A percentile compares a stretch with the other conserved stretches of the same genome.
Conservation (phyloP, 2,113 vertebrate species). For the Myotis yumanensis region DNA sequence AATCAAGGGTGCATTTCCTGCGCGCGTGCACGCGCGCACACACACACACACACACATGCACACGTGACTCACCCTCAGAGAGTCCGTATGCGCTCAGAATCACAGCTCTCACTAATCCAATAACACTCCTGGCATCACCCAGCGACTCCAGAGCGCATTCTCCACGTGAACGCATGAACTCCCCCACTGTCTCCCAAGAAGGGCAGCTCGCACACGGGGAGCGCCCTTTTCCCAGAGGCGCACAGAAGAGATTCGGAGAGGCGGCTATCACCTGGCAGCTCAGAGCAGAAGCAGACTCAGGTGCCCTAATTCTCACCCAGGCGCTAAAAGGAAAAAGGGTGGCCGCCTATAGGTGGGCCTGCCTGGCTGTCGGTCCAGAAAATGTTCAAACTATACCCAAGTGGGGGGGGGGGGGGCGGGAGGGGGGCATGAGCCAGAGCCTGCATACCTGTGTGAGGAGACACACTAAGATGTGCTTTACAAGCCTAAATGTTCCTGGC, state of each 20-base stretch:
- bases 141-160: neutral
- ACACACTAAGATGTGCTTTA: neutral
- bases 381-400: neutral
- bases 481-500: neutral
- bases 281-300: neutral
- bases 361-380: neutral
- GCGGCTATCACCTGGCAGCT: neutral
- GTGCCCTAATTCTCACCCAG: neutral
- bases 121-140: neutral
- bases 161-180: neutral
- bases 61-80: neutral
- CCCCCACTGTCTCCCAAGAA: neutral
- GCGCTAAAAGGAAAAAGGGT: neutral
- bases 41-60: neutral
- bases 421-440: neutral
- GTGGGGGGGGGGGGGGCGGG: no score
- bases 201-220: neutral
- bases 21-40: neutral
- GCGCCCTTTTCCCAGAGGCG: neutral
- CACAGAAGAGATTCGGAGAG: neutral
- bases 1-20: constrained; percentile 61
- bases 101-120: neutral
- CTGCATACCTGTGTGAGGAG: neutral
- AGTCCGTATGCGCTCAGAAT: neutral
- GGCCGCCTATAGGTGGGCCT: neutral